Conservation (phyloP, 2,888 invertebrate genomes). For the Drosophila merina region DNA sequence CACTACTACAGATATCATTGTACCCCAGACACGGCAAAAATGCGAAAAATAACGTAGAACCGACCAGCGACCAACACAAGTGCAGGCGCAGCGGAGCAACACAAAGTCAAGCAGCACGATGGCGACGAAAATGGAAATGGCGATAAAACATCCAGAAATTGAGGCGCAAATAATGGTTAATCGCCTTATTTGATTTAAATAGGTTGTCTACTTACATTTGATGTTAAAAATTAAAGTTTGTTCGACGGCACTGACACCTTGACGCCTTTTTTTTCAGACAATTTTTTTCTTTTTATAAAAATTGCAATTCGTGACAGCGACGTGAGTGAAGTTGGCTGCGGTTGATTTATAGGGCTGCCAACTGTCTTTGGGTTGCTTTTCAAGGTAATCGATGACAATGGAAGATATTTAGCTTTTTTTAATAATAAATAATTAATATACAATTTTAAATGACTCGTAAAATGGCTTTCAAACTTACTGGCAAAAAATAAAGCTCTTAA, state of each 20-base stretch:
- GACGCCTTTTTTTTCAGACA: constrained; percentile 42
- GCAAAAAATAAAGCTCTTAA: too few relatives aligned
- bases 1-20: constrained; percentile 15
- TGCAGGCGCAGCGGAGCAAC: constrained; percentile 43
- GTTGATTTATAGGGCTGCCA: constrained; percentile 34
- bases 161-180: background rate
- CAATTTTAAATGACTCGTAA: too few relatives aligned
- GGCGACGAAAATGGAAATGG: constrained; percentile 72
- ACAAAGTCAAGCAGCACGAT: constrained; percentile 59
- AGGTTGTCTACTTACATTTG: constrained; percentile 55
- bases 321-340: constrained; percentile 74
- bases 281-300: constrained; percentile 63
- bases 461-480: too few relatives aligned
- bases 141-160: constrained; percentile 55
- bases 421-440: background rate
- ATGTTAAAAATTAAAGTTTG: constrained; percentile 22
- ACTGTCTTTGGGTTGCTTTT: background rate
- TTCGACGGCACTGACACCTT: constrained; percentile 42
- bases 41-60: constrained; percentile 51
- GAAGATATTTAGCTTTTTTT: background rate
- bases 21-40: constrained; percentile 34
- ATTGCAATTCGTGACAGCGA: constrained; percentile 76
- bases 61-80: constrained; percentile 68
- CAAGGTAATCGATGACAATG: background rate
- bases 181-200: too few relatives aligned